Evolutionary conservation across 2,113 vertebrate species (phyloP).

Genomic region (Nanger granti): DNA sequence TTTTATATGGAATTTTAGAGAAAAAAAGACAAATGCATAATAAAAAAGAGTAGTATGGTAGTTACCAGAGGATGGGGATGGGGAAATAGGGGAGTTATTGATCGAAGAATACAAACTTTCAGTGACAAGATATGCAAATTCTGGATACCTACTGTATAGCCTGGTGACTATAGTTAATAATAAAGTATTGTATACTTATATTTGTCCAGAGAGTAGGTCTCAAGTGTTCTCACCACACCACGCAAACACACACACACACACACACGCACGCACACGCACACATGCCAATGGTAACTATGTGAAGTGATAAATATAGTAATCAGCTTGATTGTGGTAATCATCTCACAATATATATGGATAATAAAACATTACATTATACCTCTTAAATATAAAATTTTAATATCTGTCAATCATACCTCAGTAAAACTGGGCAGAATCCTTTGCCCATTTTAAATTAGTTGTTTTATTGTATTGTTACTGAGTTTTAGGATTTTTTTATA

Average conservation of each 20-base stretch:
- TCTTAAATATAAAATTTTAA: neutral
- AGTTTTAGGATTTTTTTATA: neutral
- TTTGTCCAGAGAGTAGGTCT: neutral
- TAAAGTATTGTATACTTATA: neutral
- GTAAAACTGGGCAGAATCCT: neutral
- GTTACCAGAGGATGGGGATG: neutral
- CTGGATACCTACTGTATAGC: neutral
- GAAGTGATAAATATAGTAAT: neutral
- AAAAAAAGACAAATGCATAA: neutral
- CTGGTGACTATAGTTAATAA: neutral
- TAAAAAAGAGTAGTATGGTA: neutral
- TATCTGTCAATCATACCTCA: neutral
- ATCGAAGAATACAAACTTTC: neutral
- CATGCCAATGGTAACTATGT: neutral
- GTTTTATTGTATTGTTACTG: neutral
- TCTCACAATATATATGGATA: neutral
- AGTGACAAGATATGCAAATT: neutral
- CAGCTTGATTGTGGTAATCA: neutral
- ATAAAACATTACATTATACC: neutral
- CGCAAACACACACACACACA: neutral
- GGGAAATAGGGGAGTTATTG: neutral
- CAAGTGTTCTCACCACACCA: neutral
- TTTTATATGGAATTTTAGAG: neutral
- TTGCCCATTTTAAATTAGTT: neutral
- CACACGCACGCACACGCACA: accelerated